These are phyloP conservation scores for Cataglyphis rosenhaueri DNA, from an alignment of 2,888 invertebrate genomes.

Conservation along the genomic window DNA sequence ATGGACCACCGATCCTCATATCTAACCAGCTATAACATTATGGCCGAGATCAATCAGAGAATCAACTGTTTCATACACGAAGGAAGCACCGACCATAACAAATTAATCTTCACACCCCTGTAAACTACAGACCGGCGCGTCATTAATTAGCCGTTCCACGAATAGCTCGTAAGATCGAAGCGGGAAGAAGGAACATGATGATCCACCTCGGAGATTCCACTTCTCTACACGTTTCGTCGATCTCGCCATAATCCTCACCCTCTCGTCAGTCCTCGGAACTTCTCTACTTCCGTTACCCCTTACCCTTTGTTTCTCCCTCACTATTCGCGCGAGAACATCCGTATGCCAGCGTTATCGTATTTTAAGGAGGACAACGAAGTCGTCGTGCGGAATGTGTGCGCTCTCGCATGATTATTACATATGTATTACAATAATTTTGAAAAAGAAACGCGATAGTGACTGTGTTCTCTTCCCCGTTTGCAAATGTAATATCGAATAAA, in stretches of 20 bases:
- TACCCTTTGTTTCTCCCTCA: constrained; percentile 27
- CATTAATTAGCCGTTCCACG: constrained; percentile 46
- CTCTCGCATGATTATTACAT: constrained; percentile 78
- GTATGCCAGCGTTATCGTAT: constrained; percentile 49
- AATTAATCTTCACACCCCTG: constrained; percentile 47
- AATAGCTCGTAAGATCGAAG: constrained; percentile 35
- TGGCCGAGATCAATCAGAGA: constrained; percentile 23
- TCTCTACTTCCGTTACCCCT: constrained; percentile 33
- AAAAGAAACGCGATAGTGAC: constrained; percentile 75
- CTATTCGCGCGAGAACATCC: constrained; percentile 26
- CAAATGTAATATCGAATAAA: neutral
- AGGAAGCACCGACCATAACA: constrained; percentile 34
- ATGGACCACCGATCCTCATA: neutral
- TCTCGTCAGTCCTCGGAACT: constrained; percentile 13
- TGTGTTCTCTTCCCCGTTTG: constrained; percentile 64
- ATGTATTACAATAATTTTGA: constrained; percentile 76
- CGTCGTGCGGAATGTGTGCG: constrained; percentile 68
- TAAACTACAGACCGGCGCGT: constrained; percentile 32
- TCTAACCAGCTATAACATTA: neutral
- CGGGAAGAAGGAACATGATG: constrained; percentile 32
- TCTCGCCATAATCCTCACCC: constrained; percentile 38
- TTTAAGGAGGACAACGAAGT: constrained; percentile 58
- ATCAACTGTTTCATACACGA: constrained; percentile 31
- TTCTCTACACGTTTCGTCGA: constrained; percentile 35
- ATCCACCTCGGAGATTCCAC: constrained; percentile 40